Evolutionary conservation across 1,140 invertebrate genomes (phyloP).

Genomic region (Mya arenaria): DNA sequence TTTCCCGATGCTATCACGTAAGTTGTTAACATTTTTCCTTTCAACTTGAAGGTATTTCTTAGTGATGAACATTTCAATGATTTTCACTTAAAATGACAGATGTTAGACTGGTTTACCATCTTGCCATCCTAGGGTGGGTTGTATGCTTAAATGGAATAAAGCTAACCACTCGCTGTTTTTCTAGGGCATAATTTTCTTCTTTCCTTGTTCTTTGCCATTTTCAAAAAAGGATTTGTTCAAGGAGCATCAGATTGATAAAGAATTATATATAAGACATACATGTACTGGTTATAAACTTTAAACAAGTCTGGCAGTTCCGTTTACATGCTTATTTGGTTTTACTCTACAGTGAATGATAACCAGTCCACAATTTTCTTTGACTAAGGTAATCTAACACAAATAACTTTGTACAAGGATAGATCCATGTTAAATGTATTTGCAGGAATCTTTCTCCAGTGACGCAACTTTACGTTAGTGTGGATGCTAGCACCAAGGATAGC

Average conservation of each 20-base stretch:
- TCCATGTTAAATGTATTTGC: not conserved
- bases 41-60: not conserved
- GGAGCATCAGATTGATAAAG: too few species aligned
- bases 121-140: not conserved
- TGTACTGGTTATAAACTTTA: not conserved
- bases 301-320: not conserved
- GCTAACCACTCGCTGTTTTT: too few species aligned
- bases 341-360: not conserved
- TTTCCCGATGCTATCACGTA: constrained; percentile 85
- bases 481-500: constrained; percentile 86
- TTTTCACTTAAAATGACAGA: not conserved
- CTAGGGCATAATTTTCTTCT: too few species aligned
- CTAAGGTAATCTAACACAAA: not conserved
- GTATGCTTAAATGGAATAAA: not conserved
- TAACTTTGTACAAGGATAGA: not conserved
- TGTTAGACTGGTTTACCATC: not conserved
- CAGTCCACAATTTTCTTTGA: not conserved
- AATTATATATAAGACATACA: not conserved
- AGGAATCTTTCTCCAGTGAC: constrained; percentile 84
- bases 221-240: too few species aligned
- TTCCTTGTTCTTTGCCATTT: too few species aligned
- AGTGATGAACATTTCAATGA: not conserved
- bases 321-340: not conserved
- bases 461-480: constrained; percentile 86
- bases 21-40: not conserved